Conservation (phyloP, 2,797 vertebrate species). For the Orientallactaga sibirica region DNA sequence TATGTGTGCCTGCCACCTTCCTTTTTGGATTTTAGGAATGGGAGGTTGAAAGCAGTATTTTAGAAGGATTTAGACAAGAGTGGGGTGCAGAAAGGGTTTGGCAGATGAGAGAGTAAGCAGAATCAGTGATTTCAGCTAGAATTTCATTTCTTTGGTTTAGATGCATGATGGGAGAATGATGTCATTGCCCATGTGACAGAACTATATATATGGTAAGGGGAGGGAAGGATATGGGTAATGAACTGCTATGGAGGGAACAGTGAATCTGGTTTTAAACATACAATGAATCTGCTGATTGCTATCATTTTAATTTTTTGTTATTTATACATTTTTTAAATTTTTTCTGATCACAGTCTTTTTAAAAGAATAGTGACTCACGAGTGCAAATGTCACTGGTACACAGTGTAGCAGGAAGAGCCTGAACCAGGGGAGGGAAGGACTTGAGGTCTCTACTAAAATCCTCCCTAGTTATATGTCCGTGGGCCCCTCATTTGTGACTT, state of each 20-base stretch:
- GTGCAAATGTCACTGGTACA: background rate
- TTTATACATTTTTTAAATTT: too few relatives aligned
- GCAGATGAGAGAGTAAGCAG: background rate
- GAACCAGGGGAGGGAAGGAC: background rate
- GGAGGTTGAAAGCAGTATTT: background rate
- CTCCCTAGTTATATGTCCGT: background rate
- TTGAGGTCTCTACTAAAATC: background rate
- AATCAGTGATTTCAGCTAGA: background rate
- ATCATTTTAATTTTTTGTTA: background rate
- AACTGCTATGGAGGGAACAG: background rate
- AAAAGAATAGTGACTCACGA: background rate
- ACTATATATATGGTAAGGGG: background rate
- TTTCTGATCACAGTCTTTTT: too few relatives aligned
- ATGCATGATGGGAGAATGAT: background rate
- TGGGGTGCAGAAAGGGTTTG: background rate
- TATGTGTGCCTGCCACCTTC: background rate
- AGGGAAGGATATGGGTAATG: background rate
- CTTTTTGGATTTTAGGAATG: background rate
- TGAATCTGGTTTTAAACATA: background rate
- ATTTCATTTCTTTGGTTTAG: background rate
- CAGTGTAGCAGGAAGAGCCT: background rate
- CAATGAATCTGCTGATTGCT: background rate
- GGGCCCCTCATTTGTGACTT: background rate
- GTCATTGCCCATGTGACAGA: background rate
- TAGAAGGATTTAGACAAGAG: background rate